Conservation (phyloP, 2,888 invertebrate species). For the Caenorhabditis macrosperma region DNA sequence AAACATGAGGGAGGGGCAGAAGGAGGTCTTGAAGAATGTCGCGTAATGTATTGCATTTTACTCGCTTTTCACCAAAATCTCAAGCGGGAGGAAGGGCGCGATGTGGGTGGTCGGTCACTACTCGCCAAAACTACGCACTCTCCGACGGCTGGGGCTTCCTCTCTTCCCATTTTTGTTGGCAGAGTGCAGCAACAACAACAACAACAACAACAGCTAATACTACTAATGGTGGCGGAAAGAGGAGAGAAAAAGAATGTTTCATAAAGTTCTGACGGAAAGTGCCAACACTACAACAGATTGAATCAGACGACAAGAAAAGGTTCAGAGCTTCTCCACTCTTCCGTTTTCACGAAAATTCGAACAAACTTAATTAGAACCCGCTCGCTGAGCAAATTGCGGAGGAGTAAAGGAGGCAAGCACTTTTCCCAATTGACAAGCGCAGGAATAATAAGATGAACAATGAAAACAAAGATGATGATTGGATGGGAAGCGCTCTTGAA, state of each 20-base stretch:
- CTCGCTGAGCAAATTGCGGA: background rate
- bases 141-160: constrained; percentile 23
- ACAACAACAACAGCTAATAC: constrained; percentile 36
- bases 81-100: constrained; percentile 40
- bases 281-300: background rate
- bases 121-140: constrained; percentile 37
- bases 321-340: background rate
- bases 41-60: constrained; percentile 60
- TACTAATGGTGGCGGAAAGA: constrained; percentile 22
- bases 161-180: constrained; percentile 18
- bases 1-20: constrained; percentile 34
- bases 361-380: background rate
- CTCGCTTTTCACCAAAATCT: constrained; percentile 59
- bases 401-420: background rate
- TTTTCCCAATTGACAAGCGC: no score
- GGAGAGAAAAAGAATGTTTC: background rate
- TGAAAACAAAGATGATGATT: no score
- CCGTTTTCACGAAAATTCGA: background rate
- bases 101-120: constrained; percentile 46
- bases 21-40: constrained; percentile 48
- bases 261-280: background rate
- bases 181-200: constrained; percentile 44
- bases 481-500: background rate
- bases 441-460: no score
- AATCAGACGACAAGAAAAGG: background rate